Percentiles rank a stretch among this genome's conserved stretches.
Evolutionary conservation across 2,113 vertebrate species (phyloP).

Genomic region (Menidia beryllina): DNA sequence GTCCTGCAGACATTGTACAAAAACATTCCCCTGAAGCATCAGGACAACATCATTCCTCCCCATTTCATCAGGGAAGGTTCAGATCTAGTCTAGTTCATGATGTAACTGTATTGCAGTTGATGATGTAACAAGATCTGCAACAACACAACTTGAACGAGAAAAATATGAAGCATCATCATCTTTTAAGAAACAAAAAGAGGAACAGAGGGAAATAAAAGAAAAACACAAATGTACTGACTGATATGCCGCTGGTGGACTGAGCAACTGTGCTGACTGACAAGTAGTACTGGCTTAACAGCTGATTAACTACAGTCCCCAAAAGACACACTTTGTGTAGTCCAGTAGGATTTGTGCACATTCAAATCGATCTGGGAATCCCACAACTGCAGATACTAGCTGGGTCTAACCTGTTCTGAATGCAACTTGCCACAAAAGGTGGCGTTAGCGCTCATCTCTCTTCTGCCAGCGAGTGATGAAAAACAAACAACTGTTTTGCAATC

Average conservation of each 20-base stretch:
- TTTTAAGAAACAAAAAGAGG: slow-evolving; percentile 16
- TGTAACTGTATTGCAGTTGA: slow-evolving; percentile 60
- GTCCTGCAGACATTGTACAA: too few species aligned
- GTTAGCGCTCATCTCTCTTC: background rate
- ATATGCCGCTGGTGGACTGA: background rate
- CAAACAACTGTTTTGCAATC: background rate
- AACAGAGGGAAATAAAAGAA: background rate
- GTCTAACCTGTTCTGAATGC: background rate
- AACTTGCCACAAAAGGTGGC: slow-evolving; percentile 2
- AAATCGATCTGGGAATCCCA: background rate
- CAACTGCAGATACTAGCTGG: background rate
- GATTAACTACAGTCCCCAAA: background rate
- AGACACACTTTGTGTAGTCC: background rate
- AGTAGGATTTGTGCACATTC: background rate
- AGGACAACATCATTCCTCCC: too few species aligned
- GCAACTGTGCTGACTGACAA: background rate
- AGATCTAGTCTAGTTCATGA: slow-evolving; percentile 36
- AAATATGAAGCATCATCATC: slow-evolving; percentile 17
- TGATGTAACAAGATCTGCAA: slow-evolving; percentile 66
- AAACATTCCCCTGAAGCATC: too few species aligned
- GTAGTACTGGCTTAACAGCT: background rate
- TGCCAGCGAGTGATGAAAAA: slow-evolving; percentile 26
- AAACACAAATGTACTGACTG: background rate
- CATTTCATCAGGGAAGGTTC: too few species aligned
- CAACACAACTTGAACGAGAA: slow-evolving; percentile 27